Percentiles rank a stretch among this genome's conserved stretches.
These are phyloP conservation scores for Chloroceryle inda DNA, from an alignment of 2,797 vertebrate species.

Conservation along the genomic window DNA sequence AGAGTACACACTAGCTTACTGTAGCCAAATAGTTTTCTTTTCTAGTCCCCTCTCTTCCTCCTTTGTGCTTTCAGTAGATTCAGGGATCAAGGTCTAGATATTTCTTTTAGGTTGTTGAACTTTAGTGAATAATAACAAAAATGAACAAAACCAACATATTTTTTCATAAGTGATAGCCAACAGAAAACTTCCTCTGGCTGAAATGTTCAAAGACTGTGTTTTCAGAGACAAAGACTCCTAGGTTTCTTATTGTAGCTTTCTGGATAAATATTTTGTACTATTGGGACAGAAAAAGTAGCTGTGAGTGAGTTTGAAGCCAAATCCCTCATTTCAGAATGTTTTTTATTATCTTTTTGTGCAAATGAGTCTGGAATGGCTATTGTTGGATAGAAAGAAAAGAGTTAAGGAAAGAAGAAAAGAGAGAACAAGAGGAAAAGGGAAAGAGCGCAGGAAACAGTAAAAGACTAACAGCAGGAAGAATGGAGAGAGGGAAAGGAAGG, in stretches of 20 bases:
- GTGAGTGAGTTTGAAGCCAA: background rate
- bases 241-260: background rate
- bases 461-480: background rate
- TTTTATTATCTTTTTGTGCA: background rate
- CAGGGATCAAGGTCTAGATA: slow-evolving; percentile 47
- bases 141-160: slow-evolving; percentile 58
- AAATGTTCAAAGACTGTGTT: slow-evolving; percentile 48
- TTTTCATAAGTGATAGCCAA: slow-evolving; percentile 65
- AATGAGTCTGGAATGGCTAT: background rate
- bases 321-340: background rate
- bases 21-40: slow-evolving; percentile 1
- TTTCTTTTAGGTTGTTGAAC: slow-evolving; percentile 43
- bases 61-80: slow-evolving; percentile 42
- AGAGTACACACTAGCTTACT: background rate
- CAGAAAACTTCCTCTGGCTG: slow-evolving; percentile 64
- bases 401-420: background rate
- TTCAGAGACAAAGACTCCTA: slow-evolving; percentile 23
- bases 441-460: background rate
- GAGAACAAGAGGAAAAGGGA: background rate
- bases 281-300: background rate
- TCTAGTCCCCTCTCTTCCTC: background rate
- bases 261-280: slow-evolving; percentile 20
- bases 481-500: background rate
- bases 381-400: background rate
- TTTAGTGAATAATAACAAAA: slow-evolving; percentile 25